phyloP scores from a whole-genome alignment of 2,888 invertebrate genomes.

The Sesamia inferens region DNA sequence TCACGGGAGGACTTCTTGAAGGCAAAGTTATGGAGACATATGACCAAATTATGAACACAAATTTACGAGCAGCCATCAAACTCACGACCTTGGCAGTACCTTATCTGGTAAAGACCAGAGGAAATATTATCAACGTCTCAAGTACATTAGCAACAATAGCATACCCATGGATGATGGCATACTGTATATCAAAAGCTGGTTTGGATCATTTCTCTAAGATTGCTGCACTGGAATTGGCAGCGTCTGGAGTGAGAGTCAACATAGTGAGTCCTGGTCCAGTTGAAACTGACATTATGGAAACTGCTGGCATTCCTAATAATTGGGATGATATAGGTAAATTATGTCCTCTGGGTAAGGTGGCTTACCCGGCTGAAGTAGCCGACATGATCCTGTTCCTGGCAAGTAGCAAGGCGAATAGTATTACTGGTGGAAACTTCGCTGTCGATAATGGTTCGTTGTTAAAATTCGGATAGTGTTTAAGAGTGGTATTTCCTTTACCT shows the following conservation, averaged over 20 bases:
- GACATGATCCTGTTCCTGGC: constrained; percentile 42
- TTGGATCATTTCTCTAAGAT: constrained; percentile 93
- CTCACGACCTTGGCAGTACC: constrained; percentile 56
- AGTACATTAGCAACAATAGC: constrained; percentile 18
- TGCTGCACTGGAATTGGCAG: constrained; percentile 91
- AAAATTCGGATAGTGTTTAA: background rate
- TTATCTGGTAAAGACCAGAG: constrained; percentile 58
- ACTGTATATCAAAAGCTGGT: constrained; percentile 46
- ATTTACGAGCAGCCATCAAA: constrained; percentile 52
- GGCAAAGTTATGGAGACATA: constrained; percentile 50
- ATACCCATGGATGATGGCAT: constrained; percentile 5
- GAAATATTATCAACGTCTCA: constrained; percentile 66
- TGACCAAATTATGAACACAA: constrained; percentile 60
- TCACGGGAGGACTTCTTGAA: constrained; percentile 23
- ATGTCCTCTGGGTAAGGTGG: constrained; percentile 23
- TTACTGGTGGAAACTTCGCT: constrained; percentile 37
- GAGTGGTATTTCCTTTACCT: too few relatives aligned
- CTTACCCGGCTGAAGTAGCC: constrained; percentile 35
- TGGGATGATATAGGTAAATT: constrained; percentile 23
- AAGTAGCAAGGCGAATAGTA: constrained; percentile 46
- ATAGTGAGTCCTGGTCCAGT: constrained; percentile 93
- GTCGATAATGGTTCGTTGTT: constrained; percentile 40
- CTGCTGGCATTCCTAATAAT: constrained; percentile 32
- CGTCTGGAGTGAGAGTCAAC: constrained; percentile 91
- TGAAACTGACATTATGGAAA: constrained; percentile 66